Evolutionary conservation across 2,113 vertebrate species (phyloP).

Genomic region (Burhinus bistriatus): DNA sequence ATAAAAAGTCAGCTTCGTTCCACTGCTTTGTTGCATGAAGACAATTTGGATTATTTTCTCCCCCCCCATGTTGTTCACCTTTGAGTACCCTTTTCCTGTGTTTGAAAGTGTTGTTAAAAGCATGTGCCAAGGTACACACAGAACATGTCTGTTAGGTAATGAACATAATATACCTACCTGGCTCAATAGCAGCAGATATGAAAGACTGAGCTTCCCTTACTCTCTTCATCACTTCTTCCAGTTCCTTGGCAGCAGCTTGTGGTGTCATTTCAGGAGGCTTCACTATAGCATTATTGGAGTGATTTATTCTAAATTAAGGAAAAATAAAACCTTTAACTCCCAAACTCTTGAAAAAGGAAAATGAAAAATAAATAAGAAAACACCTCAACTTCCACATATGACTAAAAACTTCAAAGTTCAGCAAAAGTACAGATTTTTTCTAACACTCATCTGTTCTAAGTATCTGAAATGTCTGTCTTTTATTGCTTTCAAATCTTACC

Average conservation of each 20-base stretch:
- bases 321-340: not conserved
- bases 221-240: constrained; percentile 96
- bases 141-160: not conserved
- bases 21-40: not conserved
- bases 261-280: constrained; percentile 94
- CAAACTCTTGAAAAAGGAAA: not conserved
- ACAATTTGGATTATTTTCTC: not conserved
- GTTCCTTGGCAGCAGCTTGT: constrained; percentile 94
- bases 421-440: not conserved
- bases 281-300: constrained; percentile 97
- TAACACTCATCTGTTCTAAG: not conserved
- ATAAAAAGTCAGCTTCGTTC: not conserved
- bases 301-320: constrained; percentile 86
- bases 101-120: not conserved
- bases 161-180: constrained; percentile 65
- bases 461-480: not conserved
- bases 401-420: not conserved
- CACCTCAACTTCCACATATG: not conserved
- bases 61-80: not conserved
- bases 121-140: not conserved
- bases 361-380: not conserved
- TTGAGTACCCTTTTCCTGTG: not conserved
- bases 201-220: constrained; percentile 93
- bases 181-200: constrained; percentile 94
- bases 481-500: not conserved